Base-by-base conservation (phyloP, 2,888 invertebrate species). In the Heliconius hortense region DNA sequence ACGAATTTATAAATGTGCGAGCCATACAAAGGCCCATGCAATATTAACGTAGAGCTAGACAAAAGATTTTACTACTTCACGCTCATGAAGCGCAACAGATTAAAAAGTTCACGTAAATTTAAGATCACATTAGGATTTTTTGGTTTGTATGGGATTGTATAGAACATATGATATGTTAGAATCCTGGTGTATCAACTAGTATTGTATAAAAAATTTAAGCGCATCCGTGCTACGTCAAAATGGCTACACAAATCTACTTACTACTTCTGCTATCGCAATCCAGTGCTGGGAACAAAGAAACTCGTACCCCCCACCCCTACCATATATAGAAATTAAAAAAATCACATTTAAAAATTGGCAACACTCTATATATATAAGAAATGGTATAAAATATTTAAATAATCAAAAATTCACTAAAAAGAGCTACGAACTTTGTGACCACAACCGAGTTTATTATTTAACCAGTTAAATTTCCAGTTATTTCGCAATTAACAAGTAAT, bases 221-320 rank as follows among this genome's bases (percentile, higher is more conserved):
- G 72, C 74, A 66, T 60, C 66, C 59, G 74, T 67, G 76, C 77
- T 75, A 70, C 60, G 71, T 66, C 81, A 84, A 84, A 84, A 84
- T 84, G 84, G 83, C 84, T 82, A 81, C 72, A 64, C 72, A 78
- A 77, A 75, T 80, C 81, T 81, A 86, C 84, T 84, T 88, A 83
- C 79, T 86, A 85, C 86, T 88, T 87, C 85, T 81, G 80, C 78
- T 78, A 79, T 82, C 81, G 83, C 82, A 80, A 79, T 48, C 76
- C 77, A 82, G 81, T 87, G 87, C 87, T 87, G 81, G 82, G 88
- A 88, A 89, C 89, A 89, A 89, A 89, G 89, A 85, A 86, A 71
- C 39, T 64, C 28, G 31, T 35, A n/a, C 21, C 64, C 71, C 56
- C 56, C 56, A 64, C 53, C 70, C 56, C 43, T 64, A 21, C n/a